phyloP scores from a whole-genome alignment of 23 tunicate genomes.

The Trididemnum clinides region DNA sequence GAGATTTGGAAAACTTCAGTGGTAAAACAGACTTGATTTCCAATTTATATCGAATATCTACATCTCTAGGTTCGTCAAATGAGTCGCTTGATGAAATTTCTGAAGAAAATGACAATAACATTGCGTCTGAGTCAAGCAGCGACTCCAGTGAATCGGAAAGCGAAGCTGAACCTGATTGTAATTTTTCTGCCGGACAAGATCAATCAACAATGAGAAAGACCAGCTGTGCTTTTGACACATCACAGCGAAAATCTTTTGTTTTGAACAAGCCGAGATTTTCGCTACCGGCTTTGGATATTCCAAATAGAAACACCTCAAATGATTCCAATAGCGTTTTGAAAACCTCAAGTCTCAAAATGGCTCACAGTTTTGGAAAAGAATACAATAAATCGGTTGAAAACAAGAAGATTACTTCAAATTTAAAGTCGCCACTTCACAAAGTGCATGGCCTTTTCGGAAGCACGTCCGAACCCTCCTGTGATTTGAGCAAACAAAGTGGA shows the following conservation, averaged over 20 bases:
- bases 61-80: conserved; percentile 21
- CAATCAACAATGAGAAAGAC: background rate
- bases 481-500: conserved; percentile 2
- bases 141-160: background rate
- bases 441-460: background rate
- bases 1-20: background rate
- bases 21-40: background rate
- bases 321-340: background rate
- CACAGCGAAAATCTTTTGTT: conserved; percentile 29
- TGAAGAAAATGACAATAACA: background rate
- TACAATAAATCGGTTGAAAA: background rate
- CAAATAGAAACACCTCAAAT: background rate
- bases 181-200: background rate
- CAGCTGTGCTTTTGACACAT: background rate
- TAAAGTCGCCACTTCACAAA: background rate
- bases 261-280: conserved; percentile 50
- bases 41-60: conserved; percentile 22
- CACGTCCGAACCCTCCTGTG: background rate
- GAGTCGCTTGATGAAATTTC: conserved; percentile 1
- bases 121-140: background rate
- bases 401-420: background rate
- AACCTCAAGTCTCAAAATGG: background rate
- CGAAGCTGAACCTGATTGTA: background rate
- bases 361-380: too few relatives aligned
- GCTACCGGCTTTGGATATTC: background rate